Percentiles rank a stretch among this genome's conserved stretches.
Conservation (phyloP, 2,797 vertebrate species). For the Fringilla coelebs region DNA sequence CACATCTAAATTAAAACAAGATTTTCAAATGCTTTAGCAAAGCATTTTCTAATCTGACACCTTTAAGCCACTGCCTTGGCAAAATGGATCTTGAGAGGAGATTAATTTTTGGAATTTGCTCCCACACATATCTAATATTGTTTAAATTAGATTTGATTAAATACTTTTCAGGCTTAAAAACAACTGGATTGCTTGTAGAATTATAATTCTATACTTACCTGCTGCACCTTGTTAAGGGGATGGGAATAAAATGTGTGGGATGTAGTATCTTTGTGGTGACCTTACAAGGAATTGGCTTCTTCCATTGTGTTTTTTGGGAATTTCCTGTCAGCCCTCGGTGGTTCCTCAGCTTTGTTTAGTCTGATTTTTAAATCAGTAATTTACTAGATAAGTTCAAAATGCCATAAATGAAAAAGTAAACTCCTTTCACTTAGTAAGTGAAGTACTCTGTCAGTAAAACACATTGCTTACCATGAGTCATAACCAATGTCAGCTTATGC, state of each 20-base stretch:
- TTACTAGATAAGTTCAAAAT: neutral
- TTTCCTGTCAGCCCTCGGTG: neutral
- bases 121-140: neutral
- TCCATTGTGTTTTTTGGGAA: neutral
- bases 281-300: neutral
- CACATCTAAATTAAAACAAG: slow-evolving; percentile 1
- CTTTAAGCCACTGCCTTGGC: neutral
- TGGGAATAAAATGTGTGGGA: neutral
- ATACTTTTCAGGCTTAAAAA: neutral
- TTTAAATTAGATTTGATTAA: slow-evolving; percentile 6
- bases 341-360: neutral
- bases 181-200: neutral
- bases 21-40: neutral
- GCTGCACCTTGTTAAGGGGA: neutral
- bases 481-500: neutral
- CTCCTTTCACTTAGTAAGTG: neutral
- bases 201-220: neutral
- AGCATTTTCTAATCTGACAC: neutral
- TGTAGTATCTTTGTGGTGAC: neutral
- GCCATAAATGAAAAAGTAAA: neutral
- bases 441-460: neutral
- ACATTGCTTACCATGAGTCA: neutral
- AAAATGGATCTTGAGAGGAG: neutral
- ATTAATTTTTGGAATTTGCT: neutral
- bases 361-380: neutral